Conservation (phyloP, 2,797 vertebrate genomes). For the Hypotaenidia philippensis region DNA sequence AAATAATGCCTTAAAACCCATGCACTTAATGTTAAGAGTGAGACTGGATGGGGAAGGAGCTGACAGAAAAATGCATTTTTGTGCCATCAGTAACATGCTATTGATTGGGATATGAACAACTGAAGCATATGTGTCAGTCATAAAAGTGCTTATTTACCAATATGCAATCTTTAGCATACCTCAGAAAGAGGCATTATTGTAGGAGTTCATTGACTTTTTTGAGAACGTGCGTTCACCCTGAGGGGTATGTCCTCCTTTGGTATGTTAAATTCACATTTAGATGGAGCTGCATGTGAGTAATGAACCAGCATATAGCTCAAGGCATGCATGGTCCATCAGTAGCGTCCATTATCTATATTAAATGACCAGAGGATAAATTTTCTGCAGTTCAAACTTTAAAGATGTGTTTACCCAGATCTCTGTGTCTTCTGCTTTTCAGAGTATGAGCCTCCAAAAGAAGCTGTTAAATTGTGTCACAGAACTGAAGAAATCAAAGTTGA, state of each 20-base stretch:
- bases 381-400: not conserved
- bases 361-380: conserved; percentile 23
- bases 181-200: not conserved
- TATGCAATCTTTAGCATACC: not conserved
- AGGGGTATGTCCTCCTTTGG: not conserved
- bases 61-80: not conserved
- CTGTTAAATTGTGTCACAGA: not conserved
- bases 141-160: not conserved
- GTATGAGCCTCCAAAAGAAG: not conserved
- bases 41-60: not conserved
- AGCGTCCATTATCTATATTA: not conserved
- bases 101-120: not conserved
- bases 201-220: not conserved
- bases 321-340: not conserved
- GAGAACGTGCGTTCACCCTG: not conserved
- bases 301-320: not conserved
- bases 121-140: not conserved
- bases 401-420: not conserved
- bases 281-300: not conserved
- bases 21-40: not conserved
- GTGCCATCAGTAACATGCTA: not conserved
- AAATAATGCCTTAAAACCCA: not conserved
- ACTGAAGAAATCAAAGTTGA: not conserved
- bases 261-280: conserved; percentile 12
- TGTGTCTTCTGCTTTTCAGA: not conserved